Conservation (phyloP, 2,113 vertebrate species). For the Aix galericulata region DNA sequence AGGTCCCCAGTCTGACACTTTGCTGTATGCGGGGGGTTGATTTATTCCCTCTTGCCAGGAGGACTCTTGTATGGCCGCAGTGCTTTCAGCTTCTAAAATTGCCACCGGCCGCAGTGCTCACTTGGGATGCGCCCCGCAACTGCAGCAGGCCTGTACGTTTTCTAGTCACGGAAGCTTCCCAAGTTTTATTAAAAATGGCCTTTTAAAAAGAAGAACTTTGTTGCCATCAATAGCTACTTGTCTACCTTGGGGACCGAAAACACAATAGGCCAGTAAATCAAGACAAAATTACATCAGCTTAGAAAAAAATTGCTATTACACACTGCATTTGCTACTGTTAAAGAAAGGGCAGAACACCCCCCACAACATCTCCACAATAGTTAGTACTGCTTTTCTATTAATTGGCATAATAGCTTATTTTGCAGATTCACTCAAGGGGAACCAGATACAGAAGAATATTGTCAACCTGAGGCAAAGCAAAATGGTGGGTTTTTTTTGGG, state of each 20-base stretch:
- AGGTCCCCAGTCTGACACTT: neutral
- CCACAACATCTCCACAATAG: neutral
- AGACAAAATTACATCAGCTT: slow-evolving; percentile 40
- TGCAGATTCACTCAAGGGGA: neutral
- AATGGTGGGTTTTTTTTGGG: neutral
- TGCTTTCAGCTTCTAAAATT: neutral
- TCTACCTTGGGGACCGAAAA: neutral
- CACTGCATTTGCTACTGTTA: neutral
- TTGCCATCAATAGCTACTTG: slow-evolving; percentile 17
- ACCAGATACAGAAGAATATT: neutral
- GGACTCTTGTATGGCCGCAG: neutral
- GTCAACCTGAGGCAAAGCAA: neutral
- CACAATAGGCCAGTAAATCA: slow-evolving; percentile 25
- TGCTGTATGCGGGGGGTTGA: neutral
- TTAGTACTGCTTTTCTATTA: neutral
- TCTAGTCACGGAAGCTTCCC: neutral
- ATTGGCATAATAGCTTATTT: neutral
- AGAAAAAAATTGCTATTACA: slow-evolving; percentile 13
- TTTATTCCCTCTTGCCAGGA: neutral
- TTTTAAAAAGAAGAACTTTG: neutral
- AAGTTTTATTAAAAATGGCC: neutral
- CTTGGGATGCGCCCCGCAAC: neutral
- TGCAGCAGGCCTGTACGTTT: neutral
- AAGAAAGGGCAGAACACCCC: neutral
- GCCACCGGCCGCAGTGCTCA: neutral